Conservation (phyloP, 2,797 vertebrate species). For the Graptemys geographica region DNA sequence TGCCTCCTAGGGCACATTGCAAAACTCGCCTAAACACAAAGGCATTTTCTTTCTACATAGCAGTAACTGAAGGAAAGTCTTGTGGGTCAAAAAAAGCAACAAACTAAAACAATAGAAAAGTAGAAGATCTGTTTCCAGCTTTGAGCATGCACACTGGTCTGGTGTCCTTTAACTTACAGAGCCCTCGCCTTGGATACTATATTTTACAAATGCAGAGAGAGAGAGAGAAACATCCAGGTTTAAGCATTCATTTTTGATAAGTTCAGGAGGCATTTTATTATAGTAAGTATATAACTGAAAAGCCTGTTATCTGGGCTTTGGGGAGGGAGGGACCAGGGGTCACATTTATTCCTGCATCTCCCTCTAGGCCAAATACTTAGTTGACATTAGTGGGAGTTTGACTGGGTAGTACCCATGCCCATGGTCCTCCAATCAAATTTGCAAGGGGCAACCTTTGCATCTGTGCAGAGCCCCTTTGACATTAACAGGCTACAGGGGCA, state of each 20-base stretch:
- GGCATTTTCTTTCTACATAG: not conserved
- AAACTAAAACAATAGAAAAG: not conserved
- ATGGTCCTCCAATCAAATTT: not conserved
- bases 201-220: not conserved
- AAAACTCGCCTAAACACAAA: not conserved
- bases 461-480: not conserved
- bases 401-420: not conserved
- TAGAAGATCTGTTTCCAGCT: not conserved
- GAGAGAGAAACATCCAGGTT: not conserved
- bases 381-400: not conserved
- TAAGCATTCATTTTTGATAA: not conserved
- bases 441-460: fast-evolving
- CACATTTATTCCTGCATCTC: not conserved
- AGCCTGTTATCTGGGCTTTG: not conserved
- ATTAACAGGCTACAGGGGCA: not conserved
- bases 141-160: too few relatives aligned
- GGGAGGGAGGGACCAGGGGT: too few relatives aligned
- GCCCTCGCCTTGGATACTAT: not conserved
- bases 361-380: not conserved
- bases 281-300: not conserved
- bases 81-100: not conserved
- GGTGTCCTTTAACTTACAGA: not conserved
- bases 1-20: too few relatives aligned
- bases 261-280: not conserved
- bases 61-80: not conserved